Base-by-base conservation (phyloP, 1,140 invertebrate species). In the Centruroides vittatus region DNA sequence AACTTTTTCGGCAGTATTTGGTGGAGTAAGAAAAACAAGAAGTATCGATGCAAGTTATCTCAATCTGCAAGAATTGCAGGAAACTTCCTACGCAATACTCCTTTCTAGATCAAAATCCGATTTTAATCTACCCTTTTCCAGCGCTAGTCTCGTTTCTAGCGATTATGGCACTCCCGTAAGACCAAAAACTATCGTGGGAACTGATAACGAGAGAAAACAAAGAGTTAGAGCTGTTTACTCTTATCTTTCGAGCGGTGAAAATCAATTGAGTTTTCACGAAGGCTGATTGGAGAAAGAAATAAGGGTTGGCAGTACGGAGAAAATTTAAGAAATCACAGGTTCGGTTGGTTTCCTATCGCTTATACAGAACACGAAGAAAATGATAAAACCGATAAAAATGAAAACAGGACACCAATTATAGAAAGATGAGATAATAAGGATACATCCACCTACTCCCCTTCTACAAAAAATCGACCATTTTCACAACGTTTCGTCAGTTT, bases 261-360 rank as follows among this genome's bases (percentile, higher is more conserved):
- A 90, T 75, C 90, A 94, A 74, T 79, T 94, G 50, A 89, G 86
- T 68, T 95, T 93, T 74, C 81, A 88, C 61, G 88, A 93, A 74
- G 89, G 89, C 73, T 93, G 63, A 84, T 93, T 66, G 91, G 90
- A 71, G 89, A 91, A 67, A 80, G 88, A 62, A 91, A 88, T 69
- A 91, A 92, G 72, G 91, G 92, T 54, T 95, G 91, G 91, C 90
- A 94, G 72, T 94, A 92, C 71, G 90, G 91, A 34, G 89, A 94
- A 72, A 94, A 94, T 74, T 73, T 90, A 61, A 79, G 89, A 12
- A 93, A 86, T 34, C 87, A 91, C 71, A 82, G 67, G 68, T 86
- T 88, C 63, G 92, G 92, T 13, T 95, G 92, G 92, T 94, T 94
- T 74, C 92, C 91, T 1, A 75, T 93, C 46, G 90, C 92, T 10